Conservation (phyloP, 2,113 vertebrate species). For the Heptranchias perlo region DNA sequence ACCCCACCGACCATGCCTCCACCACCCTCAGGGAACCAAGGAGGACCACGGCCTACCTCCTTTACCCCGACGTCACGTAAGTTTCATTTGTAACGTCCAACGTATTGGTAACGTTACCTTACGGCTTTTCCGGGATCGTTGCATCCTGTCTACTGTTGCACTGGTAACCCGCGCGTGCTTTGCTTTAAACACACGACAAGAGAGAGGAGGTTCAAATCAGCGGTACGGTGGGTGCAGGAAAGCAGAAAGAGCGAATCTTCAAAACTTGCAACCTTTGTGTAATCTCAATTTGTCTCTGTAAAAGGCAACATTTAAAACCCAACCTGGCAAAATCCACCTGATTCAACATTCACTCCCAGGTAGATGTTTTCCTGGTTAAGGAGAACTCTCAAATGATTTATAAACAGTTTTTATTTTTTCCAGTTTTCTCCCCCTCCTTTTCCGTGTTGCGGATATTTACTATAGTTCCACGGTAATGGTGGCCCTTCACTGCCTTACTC, state of each 20-base stretch:
- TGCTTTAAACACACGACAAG: not conserved
- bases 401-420: not conserved
- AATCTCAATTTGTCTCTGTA: not conserved
- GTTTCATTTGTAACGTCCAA: constrained; percentile 40
- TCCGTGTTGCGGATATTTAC: not conserved
- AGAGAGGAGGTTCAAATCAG: not conserved
- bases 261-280: not conserved
- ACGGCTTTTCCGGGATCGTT: not conserved
- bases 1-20: constrained; percentile 89
- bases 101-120: not conserved
- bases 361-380: not conserved
- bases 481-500: not conserved
- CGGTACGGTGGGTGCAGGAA: not conserved
- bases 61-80: constrained; percentile 88
- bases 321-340: not conserved
- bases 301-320: not conserved
- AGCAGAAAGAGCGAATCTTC: not conserved
- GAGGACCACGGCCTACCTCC: constrained; percentile 79
- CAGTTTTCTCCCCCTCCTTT: not conserved
- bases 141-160: not conserved
- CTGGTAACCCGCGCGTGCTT: not conserved
- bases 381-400: not conserved
- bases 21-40: constrained; percentile 77
- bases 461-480: not conserved
- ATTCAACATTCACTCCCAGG: not conserved